Percentiles rank a stretch among this genome's conserved stretches.
Evolutionary conservation across 2,888 invertebrate genomes (phyloP).

Genomic region (Erynnis tages): DNA sequence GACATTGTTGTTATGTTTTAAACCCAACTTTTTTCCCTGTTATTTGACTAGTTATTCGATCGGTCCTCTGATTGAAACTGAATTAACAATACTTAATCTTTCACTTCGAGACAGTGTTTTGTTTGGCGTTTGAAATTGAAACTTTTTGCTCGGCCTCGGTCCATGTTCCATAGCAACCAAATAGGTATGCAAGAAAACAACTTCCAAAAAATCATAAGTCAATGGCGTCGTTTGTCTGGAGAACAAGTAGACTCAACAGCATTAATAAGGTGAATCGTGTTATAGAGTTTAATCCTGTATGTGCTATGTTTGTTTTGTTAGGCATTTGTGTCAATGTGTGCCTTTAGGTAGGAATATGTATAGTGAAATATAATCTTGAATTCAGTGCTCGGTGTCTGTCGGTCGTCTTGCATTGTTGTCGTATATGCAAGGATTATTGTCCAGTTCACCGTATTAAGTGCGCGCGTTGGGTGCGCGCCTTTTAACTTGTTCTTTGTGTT

Average conservation of each 20-base stretch:
- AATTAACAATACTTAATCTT: no score
- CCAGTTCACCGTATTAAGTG: no score
- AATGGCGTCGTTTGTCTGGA: constrained; percentile 72
- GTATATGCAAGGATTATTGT: no score
- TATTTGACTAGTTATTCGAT: no score
- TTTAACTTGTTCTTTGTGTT: constrained; percentile 26
- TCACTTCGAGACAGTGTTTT: no score
- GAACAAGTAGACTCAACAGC: constrained; percentile 56
- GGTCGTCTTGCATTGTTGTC: constrained; percentile 32
- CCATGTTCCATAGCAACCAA: constrained; percentile 44
- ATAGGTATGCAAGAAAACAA: constrained; percentile 71
- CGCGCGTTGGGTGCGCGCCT: not conserved
- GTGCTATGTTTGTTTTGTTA: constrained; percentile 34
- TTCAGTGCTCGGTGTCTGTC: constrained; percentile 16
- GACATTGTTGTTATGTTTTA: no score
- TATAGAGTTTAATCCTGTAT: constrained; percentile 33
- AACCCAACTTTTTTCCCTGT: no score
- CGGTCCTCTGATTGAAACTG: no score
- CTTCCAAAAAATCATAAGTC: constrained; percentile 68
- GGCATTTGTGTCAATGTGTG: constrained; percentile 22
- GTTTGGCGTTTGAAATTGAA: constrained; percentile 34
- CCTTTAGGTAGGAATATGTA: constrained; percentile 9
- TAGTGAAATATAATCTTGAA: constrained; percentile 34
- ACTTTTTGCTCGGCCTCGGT: constrained; percentile 48
- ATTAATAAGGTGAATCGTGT: constrained; percentile 55